Evolutionary conservation across 2,888 invertebrate genomes (phyloP).

Genomic region (Germaria angustata): DNA sequence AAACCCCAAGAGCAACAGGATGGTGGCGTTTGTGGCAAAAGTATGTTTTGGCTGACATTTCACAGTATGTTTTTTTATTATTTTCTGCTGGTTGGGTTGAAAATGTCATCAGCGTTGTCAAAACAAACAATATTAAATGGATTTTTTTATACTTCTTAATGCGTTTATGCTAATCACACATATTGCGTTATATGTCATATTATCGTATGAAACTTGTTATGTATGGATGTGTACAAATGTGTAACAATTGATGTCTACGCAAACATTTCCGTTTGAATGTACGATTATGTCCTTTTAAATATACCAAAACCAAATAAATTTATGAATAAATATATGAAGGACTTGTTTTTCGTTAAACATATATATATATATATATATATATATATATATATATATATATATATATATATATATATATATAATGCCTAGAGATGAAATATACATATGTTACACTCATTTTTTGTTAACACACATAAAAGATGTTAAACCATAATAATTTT

Average conservation of each 20-base stretch:
- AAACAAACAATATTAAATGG: conserved; percentile 76
- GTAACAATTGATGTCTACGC: not conserved
- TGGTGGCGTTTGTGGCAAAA: conserved; percentile 32
- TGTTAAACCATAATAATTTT: conserved; percentile 63
- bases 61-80: not conserved
- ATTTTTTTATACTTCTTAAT: conserved; percentile 75
- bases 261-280: conserved; percentile 11
- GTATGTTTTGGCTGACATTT: conserved; percentile 17
- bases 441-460: too few species aligned
- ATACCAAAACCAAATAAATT: conserved; percentile 17
- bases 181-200: conserved; percentile 69
- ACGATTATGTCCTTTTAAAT: conserved; percentile 20
- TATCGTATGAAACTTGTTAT: not conserved
- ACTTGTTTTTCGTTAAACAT: not conserved
- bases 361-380: too few species aligned
- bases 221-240: not conserved
- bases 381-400: too few species aligned
- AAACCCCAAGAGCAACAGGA: conserved; percentile 50
- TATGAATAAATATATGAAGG: conserved; percentile 20
- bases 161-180: conserved; percentile 77
- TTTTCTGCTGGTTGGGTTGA: conserved; percentile 64
- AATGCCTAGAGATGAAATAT: too few species aligned
- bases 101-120: conserved; percentile 76
- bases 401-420: too few species aligned
- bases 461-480: conserved; percentile 61